Percentiles rank a stretch among this genome's conserved stretches.
phyloP scores from a whole-genome alignment of 2,113 vertebrate species.

The Megaleporinus macrocephalus region DNA sequence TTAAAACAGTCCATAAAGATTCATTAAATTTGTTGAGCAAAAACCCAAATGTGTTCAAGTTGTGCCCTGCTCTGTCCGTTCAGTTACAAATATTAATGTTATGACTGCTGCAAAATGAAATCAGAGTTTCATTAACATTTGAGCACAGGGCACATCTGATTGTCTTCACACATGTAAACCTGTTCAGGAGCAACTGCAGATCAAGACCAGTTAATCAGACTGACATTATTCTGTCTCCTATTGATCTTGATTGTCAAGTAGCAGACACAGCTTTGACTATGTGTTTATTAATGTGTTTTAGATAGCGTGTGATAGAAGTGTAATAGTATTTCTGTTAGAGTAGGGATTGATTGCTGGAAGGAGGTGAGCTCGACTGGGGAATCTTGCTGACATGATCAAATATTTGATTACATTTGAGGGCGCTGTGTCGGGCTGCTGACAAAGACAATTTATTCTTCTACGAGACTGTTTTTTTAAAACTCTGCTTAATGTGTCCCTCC shows the following conservation, averaged over 20 bases:
- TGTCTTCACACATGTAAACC: neutral
- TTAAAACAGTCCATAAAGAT: too few relatives aligned
- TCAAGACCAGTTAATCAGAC: slow-evolving; percentile 8
- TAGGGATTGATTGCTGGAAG: slow-evolving; percentile 66
- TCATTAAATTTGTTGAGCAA: too few relatives aligned
- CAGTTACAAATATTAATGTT: too few relatives aligned
- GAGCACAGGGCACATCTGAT: neutral
- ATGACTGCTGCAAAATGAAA: neutral
- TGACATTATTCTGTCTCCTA: slow-evolving; percentile 38
- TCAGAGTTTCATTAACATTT: neutral
- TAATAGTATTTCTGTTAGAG: slow-evolving; percentile 42
- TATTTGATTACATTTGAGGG: slow-evolving; percentile 69
- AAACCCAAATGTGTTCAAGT: too few relatives aligned
- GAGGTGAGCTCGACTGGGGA: slow-evolving; percentile 44
- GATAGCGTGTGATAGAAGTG: slow-evolving; percentile 47
- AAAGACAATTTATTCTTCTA: slow-evolving; percentile 55
- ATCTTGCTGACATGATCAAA: slow-evolving; percentile 64
- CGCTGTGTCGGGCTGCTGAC: slow-evolving; percentile 60
- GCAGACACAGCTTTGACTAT: slow-evolving; percentile 22
- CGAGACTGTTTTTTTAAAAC: slow-evolving; percentile 32
- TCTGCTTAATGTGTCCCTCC: slow-evolving; percentile 20
- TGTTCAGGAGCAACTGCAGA: slow-evolving; percentile 18
- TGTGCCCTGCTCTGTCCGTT: too few relatives aligned
- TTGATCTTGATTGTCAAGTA: slow-evolving; percentile 54
- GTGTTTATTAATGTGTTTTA: slow-evolving; percentile 55